A percentile compares a stretch with the other conserved stretches of the same genome.
phyloP scores from a whole-genome alignment of 2,888 invertebrate genomes.

The Cryptocephalus primarius region DNA sequence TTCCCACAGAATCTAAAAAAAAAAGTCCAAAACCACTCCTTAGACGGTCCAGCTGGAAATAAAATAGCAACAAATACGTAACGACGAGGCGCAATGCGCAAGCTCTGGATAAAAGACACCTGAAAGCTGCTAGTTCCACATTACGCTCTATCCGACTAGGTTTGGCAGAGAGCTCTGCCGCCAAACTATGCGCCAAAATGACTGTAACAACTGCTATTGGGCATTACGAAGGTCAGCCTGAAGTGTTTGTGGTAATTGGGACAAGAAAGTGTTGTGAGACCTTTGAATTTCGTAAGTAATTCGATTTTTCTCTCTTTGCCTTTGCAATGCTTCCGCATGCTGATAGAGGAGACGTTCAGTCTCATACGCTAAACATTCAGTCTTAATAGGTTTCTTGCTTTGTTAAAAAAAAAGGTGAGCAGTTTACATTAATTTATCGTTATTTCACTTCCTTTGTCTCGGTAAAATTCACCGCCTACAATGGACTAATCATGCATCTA shows the following conservation, averaged over 20 bases:
- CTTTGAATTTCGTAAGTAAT: conserved; percentile 1
- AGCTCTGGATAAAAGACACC: conserved; percentile 6
- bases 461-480: too few relatives aligned
- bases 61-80: conserved; percentile 7
- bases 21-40: background rate
- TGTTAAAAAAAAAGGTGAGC: too few relatives aligned
- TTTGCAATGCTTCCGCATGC: too few relatives aligned
- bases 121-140: conserved; percentile 8
- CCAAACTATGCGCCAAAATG: conserved; percentile 6
- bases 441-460: too few relatives aligned
- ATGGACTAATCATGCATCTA: too few relatives aligned
- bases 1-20: too few relatives aligned
- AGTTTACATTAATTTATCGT: too few relatives aligned
- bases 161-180: conserved; percentile 2
- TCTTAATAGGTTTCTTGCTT: too few relatives aligned
- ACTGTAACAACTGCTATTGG: background rate
- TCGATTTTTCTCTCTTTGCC: background rate
- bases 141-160: conserved; percentile 2
- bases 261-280: background rate
- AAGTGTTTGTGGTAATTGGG: background rate
- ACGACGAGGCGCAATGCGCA: conserved; percentile 2
- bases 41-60: conserved; percentile 1
- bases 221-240: background rate
- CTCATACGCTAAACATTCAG: too few relatives aligned
- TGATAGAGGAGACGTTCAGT: too few relatives aligned